Evolutionary conservation across 2,113 vertebrate species (phyloP), one percentile per base, ranked within the genome.

Genomic region (Ia io): DNA sequence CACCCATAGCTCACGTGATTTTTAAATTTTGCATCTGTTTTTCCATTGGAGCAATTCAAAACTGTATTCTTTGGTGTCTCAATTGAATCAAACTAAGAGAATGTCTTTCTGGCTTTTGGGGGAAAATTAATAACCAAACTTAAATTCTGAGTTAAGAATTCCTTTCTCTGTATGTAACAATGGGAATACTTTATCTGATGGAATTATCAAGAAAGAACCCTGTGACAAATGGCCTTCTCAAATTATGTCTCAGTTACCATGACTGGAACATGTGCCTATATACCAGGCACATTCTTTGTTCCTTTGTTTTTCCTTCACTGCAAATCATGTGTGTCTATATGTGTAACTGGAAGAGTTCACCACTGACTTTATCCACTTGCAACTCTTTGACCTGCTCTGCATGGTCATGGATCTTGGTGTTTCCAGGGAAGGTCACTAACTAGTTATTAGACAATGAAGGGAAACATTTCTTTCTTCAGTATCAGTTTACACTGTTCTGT

Each of bases 41-140:
- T 88, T 91, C 22, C 32, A 67, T 89, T 89, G 47, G n/a, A 89
- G 18, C 13, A 82, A 59, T 86, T 69, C 44, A 85, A 88, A 95
- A 78, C 20, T 7, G 6, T 78, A 47, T 74, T 51, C 6, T 78
- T 63, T 74, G 32, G 8, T 47, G 22, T 82, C 35, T 84, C 87
- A 74, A n/a, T 61, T 89, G 61, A 63, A 84, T 89, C n/a, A 85
- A 80, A 1, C 22, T 88, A 59, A 85, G 56, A 79, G 30, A 78
- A 93, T 69, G 6, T 77, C 40, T 92, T 87, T 77, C 71, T 56
- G 35, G 23, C 5, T 56, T 90, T 17, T 20, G 22, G 53, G 6
- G 23, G 70, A 71, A 53, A 53, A 51, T 53, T 56, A 93, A 61
- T 84, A 88, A 82, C n/a, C 22, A 89, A 42, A 9, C 3, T 73